These are phyloP conservation scores for Apis cerana DNA, from an alignment of 1,140 invertebrate genomes.

Conservation along the genomic window DNA sequence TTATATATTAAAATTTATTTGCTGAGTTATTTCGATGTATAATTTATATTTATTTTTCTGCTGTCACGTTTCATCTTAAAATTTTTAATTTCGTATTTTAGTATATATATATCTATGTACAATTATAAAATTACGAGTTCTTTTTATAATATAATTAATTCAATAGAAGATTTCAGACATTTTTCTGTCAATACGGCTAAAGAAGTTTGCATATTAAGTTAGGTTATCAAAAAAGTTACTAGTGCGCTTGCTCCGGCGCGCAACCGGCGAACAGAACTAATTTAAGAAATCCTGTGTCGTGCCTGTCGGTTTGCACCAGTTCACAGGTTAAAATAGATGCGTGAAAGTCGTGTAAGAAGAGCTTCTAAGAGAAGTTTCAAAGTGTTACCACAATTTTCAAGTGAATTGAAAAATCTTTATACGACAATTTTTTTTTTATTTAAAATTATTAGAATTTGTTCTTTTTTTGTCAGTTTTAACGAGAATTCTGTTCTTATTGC, in stretches of 20 bases:
- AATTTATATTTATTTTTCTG: background rate
- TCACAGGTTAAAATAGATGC: conserved; percentile 79
- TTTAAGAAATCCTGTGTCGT: conserved; percentile 79
- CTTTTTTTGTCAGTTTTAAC: background rate
- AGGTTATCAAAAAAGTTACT: conserved; percentile 27
- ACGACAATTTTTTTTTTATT: background rate
- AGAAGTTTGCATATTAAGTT: background rate
- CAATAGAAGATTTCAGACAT: background rate
- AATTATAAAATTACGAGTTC: background rate
- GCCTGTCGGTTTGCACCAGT: conserved; percentile 76
- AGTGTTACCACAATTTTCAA: conserved; percentile 11
- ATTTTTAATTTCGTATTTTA: background rate
- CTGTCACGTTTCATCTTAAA: background rate
- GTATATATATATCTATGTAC: background rate
- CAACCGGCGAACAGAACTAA: conserved; percentile 76
- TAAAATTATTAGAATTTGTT: background rate
- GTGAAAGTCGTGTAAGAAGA: conserved; percentile 71
- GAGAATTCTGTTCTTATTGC: background rate
- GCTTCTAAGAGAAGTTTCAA: conserved; percentile 25
- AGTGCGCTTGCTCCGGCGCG: conserved; percentile 60
- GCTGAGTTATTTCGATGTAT: background rate
- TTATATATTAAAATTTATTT: no score
- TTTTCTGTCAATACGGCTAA: background rate
- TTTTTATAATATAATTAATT: background rate
- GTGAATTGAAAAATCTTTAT: background rate